A percentile compares a stretch with the other conserved stretches of the same genome.
Conservation (phyloP, 2,888 invertebrate genomes). For the Lithophane socia region DNA sequence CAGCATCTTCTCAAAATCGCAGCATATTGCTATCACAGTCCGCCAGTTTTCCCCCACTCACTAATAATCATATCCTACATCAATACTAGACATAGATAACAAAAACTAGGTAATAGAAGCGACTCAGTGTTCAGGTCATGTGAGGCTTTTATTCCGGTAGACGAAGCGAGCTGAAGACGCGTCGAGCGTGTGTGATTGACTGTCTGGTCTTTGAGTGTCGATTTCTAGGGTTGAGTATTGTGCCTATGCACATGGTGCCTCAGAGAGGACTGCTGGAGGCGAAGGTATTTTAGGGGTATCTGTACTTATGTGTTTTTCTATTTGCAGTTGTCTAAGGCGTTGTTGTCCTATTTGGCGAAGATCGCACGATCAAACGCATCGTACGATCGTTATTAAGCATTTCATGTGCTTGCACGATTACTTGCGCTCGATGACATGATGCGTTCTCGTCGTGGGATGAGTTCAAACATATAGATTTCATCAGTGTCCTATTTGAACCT, state of each 20-base stretch:
- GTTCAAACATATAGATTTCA: too few relatives aligned
- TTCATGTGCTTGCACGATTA: too few relatives aligned
- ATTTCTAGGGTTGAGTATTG: neutral
- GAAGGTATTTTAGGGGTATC: neutral
- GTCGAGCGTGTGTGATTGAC: constrained; percentile 78
- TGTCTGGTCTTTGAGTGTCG: constrained; percentile 64
- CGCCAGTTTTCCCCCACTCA: neutral
- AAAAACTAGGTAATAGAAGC: constrained; percentile 71
- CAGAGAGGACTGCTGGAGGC: constrained; percentile 46
- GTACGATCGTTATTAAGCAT: too few relatives aligned
- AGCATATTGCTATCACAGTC: too few relatives aligned
- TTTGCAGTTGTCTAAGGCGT: neutral
- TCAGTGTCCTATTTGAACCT: too few relatives aligned
- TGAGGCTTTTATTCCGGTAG: constrained; percentile 83
- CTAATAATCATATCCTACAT: neutral
- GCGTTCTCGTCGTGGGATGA: too few relatives aligned
- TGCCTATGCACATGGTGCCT: constrained; percentile 41
- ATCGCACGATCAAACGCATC: too few relatives aligned
- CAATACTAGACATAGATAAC: constrained; percentile 54
- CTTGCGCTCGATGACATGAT: too few relatives aligned
- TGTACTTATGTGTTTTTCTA: neutral
- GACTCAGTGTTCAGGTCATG: constrained; percentile 78
- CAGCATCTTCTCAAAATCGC: too few relatives aligned
- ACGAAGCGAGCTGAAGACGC: constrained; percentile 77
- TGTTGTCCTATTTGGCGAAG: too few relatives aligned